phyloP scores from a whole-genome alignment of 2,888 invertebrate species.

The Isotomurus palustris region DNA sequence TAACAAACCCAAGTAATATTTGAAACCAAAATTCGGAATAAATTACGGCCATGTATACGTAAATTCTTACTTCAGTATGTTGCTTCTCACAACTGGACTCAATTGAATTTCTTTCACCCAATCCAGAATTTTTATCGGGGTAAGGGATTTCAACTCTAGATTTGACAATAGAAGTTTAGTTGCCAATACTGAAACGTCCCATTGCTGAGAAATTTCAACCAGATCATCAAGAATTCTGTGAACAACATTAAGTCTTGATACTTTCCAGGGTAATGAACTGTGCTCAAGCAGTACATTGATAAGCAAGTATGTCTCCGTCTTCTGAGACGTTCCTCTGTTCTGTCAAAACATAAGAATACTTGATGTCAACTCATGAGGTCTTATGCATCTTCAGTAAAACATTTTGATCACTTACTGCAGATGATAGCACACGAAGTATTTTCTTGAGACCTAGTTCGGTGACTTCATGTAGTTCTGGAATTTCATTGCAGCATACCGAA shows the following conservation, averaged over 20 bases:
- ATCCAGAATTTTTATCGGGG: slow-evolving; percentile 15
- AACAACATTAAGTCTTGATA: too few relatives aligned
- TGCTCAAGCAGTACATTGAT: slow-evolving; percentile 27
- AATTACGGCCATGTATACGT: neutral
- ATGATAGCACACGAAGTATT: slow-evolving; percentile 28
- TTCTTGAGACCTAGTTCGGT: slow-evolving; percentile 24
- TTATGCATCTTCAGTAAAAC: too few relatives aligned
- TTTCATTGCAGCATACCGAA: slow-evolving; percentile 33
- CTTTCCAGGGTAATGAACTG: too few relatives aligned
- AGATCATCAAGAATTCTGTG: slow-evolving; percentile 20
- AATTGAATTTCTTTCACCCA: slow-evolving; percentile 28
- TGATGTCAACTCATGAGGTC: neutral
- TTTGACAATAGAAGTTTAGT: slow-evolving; percentile 26
- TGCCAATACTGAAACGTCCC: slow-evolving; percentile 37
- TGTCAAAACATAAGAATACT: slow-evolving; percentile 3
- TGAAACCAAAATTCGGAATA: neutral
- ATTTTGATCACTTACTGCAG: neutral
- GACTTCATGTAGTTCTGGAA: slow-evolving; percentile 23
- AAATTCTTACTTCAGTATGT: slow-evolving; percentile 32
- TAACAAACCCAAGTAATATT: neutral
- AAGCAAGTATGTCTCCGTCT: slow-evolving; percentile 27
- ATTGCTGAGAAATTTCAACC: slow-evolving; percentile 24
- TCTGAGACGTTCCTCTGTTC: slow-evolving; percentile 15
- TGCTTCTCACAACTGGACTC: slow-evolving; percentile 27
- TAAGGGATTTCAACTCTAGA: slow-evolving; percentile 1